Evolutionary conservation across 2,113 vertebrate genomes (phyloP).

Genomic region (Podarcis muralis): DNA sequence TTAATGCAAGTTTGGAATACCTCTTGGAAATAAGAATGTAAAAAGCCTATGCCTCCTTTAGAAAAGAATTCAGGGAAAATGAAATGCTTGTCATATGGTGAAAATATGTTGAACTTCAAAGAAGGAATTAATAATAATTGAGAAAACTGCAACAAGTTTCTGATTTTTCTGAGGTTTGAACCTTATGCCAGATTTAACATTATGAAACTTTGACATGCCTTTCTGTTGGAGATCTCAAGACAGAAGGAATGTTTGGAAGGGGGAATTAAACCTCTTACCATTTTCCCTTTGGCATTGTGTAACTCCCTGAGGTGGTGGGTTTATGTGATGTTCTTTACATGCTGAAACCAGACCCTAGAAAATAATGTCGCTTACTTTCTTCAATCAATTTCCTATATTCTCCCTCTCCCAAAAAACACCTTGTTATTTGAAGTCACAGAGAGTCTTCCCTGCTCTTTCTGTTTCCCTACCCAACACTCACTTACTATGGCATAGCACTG

Average conservation of each 20-base stretch:
- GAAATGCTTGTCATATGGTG: slow-evolving; percentile 61
- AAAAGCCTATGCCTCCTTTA: slow-evolving; percentile 38
- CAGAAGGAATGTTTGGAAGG: slow-evolving; percentile 9
- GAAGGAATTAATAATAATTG: slow-evolving; percentile 54
- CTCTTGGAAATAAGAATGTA: slow-evolving; percentile 29
- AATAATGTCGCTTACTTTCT: neutral
- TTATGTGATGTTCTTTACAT: neutral
- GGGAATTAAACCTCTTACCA: slow-evolving; percentile 28
- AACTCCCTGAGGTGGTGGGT: neutral
- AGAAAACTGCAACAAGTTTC: slow-evolving; percentile 38
- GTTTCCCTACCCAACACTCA: neutral
- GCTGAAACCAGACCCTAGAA: neutral
- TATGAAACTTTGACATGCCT: slow-evolving; percentile 45
- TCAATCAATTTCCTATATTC: neutral
- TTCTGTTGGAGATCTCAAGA: slow-evolving; percentile 40
- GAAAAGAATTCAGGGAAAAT: slow-evolving; percentile 36
- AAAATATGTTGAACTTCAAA: slow-evolving; percentile 67
- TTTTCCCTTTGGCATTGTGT: slow-evolving; percentile 30
- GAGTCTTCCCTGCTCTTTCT: neutral
- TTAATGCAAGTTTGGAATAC: neutral
- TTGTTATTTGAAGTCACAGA: neutral
- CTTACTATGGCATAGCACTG: neutral
- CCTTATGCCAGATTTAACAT: slow-evolving; percentile 58
- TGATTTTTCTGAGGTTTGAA: slow-evolving; percentile 46
- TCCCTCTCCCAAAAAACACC: neutral